Conservation (phyloP, 2,113 vertebrate genomes). For the Sclerurus mexicanus region DNA sequence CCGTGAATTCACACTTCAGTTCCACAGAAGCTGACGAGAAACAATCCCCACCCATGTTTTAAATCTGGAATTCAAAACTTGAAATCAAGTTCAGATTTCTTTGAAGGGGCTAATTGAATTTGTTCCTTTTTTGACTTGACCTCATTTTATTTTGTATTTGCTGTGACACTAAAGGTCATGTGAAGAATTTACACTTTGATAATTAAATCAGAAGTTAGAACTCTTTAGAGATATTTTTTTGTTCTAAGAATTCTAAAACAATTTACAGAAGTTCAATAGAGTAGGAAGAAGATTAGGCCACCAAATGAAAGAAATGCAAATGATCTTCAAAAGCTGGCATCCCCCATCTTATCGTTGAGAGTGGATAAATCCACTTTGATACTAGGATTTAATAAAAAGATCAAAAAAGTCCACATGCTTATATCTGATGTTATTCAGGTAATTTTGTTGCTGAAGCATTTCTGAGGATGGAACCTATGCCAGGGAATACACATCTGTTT, state of each 20-base stretch:
- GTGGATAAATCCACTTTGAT: slow-evolving; percentile 33
- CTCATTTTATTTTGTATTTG: not conserved
- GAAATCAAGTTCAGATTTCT: not conserved
- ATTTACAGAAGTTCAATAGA: slow-evolving; percentile 1
- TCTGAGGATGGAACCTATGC: not conserved
- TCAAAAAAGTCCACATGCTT: not conserved
- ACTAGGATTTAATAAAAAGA: slow-evolving; percentile 20
- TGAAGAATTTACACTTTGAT: slow-evolving; percentile 16
- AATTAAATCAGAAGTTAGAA: slow-evolving; percentile 22
- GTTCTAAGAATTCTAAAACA: slow-evolving; percentile 1
- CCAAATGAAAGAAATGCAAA: slow-evolving; percentile 36
- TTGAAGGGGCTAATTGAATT: slow-evolving; percentile 19
- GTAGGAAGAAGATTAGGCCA: slow-evolving; percentile 1
- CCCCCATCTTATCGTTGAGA: not conserved
- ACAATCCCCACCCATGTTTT: not conserved
- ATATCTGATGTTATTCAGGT: not conserved
- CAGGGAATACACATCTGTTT: not conserved
- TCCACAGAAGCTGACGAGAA: not conserved
- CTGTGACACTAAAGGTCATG: not conserved
- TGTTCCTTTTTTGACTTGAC: not conserved
- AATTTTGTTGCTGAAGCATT: not conserved
- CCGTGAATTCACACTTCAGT: not conserved
- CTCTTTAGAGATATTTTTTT: not conserved
- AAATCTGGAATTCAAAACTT: not conserved
- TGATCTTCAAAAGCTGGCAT: slow-evolving; percentile 7